Evolutionary conservation across 2,888 invertebrate genomes (phyloP), one percentile per base, ranked within the genome.

Genomic region (Chrysotoxum bicinctum): DNA sequence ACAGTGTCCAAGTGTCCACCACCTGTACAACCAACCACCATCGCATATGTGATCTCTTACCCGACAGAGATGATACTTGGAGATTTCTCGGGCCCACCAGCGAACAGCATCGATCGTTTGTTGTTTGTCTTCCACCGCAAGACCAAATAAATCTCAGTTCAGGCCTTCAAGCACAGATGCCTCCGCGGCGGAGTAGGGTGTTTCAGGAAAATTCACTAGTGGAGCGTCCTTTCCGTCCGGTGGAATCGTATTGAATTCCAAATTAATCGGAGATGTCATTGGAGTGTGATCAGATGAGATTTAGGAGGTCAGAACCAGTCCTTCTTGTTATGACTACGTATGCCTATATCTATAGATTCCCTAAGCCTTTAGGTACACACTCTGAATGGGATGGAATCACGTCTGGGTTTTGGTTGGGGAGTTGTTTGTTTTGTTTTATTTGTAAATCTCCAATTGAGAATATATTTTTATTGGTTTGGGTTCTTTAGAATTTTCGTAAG

Each of bases 271-370:
- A 77, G 85, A 77, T 82, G 85, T 86, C 85, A 77, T 86, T 77
- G 74, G 85, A 81, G 85, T 86, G 85, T 86, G 85, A 86, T 86
- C 85, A 86, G 82, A 86, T 86, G 85, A 81, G 82, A 86, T 86
- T 86, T 86, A 86, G 82, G 85, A 86, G 85, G 81, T 81, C 82
- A 86, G 75, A 85, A 85, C 85, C 85, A 85, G 85, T 85, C 80
- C 60, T 76, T 80, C 80, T 72, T 85, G 76, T 76, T 73, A 56
- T 72, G 23, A 50, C 26, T 26, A 8, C 14, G 23, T 14, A 12
- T 6, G 23, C 6, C 14, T 4, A 19, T 0, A 45, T 16, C 10
- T 45, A 45, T 45, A 19, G n/a, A 19, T 45, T n/a, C n/a, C 21
- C 23, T 23, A 50, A 50, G n/a, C 52, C 7, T 54, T n/a, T 6